These are phyloP conservation scores for Tympanoctomys barrerae DNA, from an alignment of 2,797 vertebrate genomes.

Conservation along the genomic window DNA sequence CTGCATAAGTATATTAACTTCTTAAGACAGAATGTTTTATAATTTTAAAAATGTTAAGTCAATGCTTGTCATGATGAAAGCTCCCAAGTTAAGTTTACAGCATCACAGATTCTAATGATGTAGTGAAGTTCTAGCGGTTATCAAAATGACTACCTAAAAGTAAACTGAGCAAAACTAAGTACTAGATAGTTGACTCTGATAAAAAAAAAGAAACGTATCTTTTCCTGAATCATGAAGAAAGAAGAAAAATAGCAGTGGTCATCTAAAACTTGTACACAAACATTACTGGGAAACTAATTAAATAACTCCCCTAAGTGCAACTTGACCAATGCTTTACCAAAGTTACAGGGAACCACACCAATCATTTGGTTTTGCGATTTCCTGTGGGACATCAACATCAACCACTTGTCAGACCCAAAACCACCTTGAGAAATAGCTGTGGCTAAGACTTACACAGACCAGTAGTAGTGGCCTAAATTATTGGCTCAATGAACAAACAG, in stretches of 20 bases:
- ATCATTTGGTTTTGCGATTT: slow-evolving; percentile 75
- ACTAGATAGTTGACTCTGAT: slow-evolving; percentile 27
- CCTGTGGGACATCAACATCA: slow-evolving; percentile 74
- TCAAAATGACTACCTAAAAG: slow-evolving; percentile 34
- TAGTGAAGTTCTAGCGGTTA: neutral
- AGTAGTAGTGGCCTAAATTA: slow-evolving; percentile 75
- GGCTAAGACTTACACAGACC: slow-evolving; percentile 78
- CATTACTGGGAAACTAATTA: slow-evolving; percentile 75
- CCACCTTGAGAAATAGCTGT: slow-evolving; percentile 81
- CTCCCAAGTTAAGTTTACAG: neutral
- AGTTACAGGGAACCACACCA: slow-evolving; percentile 75
- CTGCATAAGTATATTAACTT: neutral
- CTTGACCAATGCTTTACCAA: slow-evolving; percentile 73
- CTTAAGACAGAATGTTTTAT: neutral
- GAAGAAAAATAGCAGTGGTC: slow-evolving; percentile 60
- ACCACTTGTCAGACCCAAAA: slow-evolving; percentile 74
- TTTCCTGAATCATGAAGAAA: slow-evolving; percentile 52
- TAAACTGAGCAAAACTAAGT: slow-evolving; percentile 15
- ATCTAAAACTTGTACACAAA: slow-evolving; percentile 72
- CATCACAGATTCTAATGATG: neutral
- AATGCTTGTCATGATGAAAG: neutral
- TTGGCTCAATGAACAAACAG: slow-evolving; percentile 67
- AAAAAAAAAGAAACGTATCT: slow-evolving; percentile 28
- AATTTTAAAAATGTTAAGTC: neutral
- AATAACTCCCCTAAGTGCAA: slow-evolving; percentile 69